phyloP scores from a whole-genome alignment of 1,140 invertebrate species.

The Drosophila paulistorum region DNA sequence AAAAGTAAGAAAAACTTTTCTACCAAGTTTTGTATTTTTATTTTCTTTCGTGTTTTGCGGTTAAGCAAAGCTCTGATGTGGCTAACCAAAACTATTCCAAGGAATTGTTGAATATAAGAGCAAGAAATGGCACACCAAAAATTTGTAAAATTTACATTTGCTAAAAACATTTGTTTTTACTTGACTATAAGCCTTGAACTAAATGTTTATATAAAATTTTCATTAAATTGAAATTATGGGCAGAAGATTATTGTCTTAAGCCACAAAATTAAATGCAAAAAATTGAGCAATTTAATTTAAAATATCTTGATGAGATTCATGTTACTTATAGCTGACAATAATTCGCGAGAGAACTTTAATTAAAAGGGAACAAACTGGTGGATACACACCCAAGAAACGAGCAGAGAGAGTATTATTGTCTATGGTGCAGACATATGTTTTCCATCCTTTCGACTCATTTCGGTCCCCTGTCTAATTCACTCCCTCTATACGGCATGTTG shows the following conservation, averaged over 20 bases:
- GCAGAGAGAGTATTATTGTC: not conserved
- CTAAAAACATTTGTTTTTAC: slow-evolving; percentile 11
- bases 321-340: slow-evolving; percentile 28
- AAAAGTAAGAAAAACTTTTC: slow-evolving; percentile 36
- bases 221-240: slow-evolving; percentile 19
- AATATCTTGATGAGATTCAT: slow-evolving; percentile 30
- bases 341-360: slow-evolving; percentile 52
- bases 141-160: not conserved
- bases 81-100: slow-evolving; percentile 10
- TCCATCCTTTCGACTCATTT: slow-evolving; percentile 1
- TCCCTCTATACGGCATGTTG: slow-evolving; percentile 1
- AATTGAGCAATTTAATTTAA: slow-evolving; percentile 20
- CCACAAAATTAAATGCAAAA: slow-evolving; percentile 7
- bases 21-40: slow-evolving; percentile 1
- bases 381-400: not conserved
- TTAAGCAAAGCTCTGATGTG: slow-evolving; percentile 10
- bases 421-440: not conserved
- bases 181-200: not conserved
- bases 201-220: not conserved
- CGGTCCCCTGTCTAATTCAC: slow-evolving; percentile 14
- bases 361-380: slow-evolving; percentile 27
- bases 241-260: not conserved
- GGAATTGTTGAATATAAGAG: not conserved
- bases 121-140: slow-evolving; percentile 22
- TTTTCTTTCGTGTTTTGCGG: not conserved